A percentile compares a stretch with the other conserved stretches of the same genome.
phyloP scores from a whole-genome alignment of 2,888 invertebrate species.

The Eurytoma adleriae region DNA sequence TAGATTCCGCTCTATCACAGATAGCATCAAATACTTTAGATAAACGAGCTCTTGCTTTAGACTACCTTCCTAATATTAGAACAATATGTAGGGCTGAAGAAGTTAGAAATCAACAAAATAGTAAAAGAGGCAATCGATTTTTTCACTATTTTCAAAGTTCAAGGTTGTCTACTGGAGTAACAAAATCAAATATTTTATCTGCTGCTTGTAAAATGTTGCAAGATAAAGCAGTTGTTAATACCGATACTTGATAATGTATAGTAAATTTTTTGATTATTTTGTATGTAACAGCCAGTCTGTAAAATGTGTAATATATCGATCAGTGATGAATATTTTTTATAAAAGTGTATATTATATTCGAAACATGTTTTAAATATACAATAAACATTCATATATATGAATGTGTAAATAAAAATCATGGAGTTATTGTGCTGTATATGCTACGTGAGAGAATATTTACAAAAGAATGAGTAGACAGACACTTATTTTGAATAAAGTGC shows the following conservation, averaged over 20 bases:
- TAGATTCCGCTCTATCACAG: conserved; percentile 76
- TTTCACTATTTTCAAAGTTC: conserved; percentile 86
- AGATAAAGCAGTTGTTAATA: conserved; percentile 57
- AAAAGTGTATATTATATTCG: conserved; percentile 57
- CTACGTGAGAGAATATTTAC: too few relatives aligned
- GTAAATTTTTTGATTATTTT: background rate
- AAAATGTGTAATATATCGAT: conserved; percentile 45
- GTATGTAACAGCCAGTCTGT: conserved; percentile 26
- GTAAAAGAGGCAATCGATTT: conserved; percentile 85
- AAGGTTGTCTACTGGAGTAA: conserved; percentile 65
- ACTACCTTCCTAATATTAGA: conserved; percentile 84
- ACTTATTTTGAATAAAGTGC: background rate
- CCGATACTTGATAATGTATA: conserved; percentile 1
- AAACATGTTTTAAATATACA: conserved; percentile 30
- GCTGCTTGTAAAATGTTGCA: conserved; percentile 70
- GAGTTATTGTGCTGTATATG: too few relatives aligned
- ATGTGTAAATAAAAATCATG: background rate
- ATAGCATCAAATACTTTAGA: conserved; percentile 78
- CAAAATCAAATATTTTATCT: conserved; percentile 63
- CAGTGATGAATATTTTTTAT: conserved; percentile 33
- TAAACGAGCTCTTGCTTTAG: conserved; percentile 79
- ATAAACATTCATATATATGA: background rate
- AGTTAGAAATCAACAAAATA: conserved; percentile 78
- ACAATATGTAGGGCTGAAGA: conserved; percentile 84
- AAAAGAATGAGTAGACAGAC: too few relatives aligned